These are phyloP conservation scores for Kryptolebias ocellatus DNA, from an alignment of 2,797 vertebrate genomes.

Conservation along the genomic window DNA sequence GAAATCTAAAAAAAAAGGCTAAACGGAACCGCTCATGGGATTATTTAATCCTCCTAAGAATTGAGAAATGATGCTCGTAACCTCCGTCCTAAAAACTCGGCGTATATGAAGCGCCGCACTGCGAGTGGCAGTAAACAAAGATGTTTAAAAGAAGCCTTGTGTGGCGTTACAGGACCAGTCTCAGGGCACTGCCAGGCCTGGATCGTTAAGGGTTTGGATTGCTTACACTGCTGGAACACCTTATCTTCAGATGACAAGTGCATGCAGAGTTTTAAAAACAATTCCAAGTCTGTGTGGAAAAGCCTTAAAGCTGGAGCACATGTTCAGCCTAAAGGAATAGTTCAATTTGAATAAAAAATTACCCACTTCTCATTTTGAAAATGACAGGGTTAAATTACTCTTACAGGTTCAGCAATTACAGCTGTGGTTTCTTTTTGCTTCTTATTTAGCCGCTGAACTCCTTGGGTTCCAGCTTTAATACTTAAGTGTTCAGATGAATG, in stretches of 20 bases:
- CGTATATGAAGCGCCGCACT: not conserved
- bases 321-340: not conserved
- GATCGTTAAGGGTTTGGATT: constrained; percentile 41
- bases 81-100: constrained; percentile 1
- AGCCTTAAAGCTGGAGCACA: not conserved
- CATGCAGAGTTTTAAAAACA: constrained; percentile 25
- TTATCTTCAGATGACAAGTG: constrained; percentile 36
- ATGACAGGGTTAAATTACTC: not conserved
- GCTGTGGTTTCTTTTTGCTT: constrained; percentile 1
- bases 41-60: constrained; percentile 9
- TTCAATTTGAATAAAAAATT: constrained; percentile 6
- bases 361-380: not conserved
- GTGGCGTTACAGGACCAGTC: constrained; percentile 20
- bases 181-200: constrained; percentile 45
- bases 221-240: constrained; percentile 20
- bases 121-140: constrained; percentile 1
- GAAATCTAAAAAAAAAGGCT: constrained; percentile 13
- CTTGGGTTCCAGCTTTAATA: not conserved
- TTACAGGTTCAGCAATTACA: not conserved
- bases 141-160: constrained; percentile 34
- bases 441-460: not conserved
- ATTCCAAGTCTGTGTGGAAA: constrained; percentile 15
- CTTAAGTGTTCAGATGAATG: not conserved
- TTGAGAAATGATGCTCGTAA: constrained; percentile 16
- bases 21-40: constrained; percentile 16